phyloP scores from a whole-genome alignment of 1,140 invertebrate species.

The Pseudobourletiella spinata region DNA sequence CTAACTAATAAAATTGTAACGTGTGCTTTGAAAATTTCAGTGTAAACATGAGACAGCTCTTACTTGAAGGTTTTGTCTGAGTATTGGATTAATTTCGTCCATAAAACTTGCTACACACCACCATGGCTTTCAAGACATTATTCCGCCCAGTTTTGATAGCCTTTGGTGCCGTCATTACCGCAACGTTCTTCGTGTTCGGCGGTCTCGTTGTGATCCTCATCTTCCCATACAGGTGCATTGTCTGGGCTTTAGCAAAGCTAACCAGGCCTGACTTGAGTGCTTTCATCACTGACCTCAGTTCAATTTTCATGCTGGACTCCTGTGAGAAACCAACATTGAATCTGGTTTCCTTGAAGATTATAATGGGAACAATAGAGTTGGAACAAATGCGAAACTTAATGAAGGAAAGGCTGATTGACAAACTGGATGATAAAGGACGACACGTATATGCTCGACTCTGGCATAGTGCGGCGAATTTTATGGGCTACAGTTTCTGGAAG shows the following conservation, averaged over 20 bases:
- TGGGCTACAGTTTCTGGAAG: constrained; percentile 8
- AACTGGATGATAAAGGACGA: neutral
- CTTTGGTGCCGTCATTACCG: too few species aligned
- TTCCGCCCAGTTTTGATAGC: too few species aligned
- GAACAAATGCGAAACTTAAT: neutral
- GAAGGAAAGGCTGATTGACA: neutral
- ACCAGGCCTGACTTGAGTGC: neutral
- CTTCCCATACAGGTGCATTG: neutral
- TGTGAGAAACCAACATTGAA: neutral
- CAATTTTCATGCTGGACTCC: neutral
- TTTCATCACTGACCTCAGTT: neutral
- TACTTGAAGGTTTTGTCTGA: too few species aligned
- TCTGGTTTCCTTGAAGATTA: neutral
- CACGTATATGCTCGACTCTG: neutral
- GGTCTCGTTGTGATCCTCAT: too few species aligned
- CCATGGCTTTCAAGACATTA: too few species aligned
- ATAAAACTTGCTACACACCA: too few species aligned
- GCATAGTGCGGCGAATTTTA: neutral
- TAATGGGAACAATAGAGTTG: neutral
- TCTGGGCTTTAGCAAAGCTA: neutral
- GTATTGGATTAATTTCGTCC: too few species aligned
- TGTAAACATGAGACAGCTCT: too few species aligned
- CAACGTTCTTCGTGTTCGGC: too few species aligned
- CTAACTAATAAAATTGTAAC: too few species aligned
- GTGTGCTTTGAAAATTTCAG: too few species aligned